These are phyloP conservation scores for Rugalucina vietnamica DNA, from an alignment of 2,888 invertebrate genomes.

Conservation along the genomic window DNA sequence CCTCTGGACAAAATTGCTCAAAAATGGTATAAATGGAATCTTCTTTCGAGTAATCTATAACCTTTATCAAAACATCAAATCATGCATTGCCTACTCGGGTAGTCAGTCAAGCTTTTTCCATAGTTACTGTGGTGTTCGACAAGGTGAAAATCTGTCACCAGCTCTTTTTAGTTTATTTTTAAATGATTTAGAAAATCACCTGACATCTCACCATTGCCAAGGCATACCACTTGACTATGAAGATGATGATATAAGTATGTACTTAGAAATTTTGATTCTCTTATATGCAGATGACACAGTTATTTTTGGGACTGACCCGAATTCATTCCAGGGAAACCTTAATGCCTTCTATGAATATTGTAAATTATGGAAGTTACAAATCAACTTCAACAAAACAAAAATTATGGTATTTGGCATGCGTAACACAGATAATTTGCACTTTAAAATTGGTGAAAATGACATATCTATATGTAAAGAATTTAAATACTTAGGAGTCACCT, in stretches of 20 bases:
- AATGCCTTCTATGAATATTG: too few relatives aligned
- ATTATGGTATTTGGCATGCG: too few relatives aligned
- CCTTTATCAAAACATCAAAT: conserved; percentile 47
- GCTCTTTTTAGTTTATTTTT: conserved; percentile 44
- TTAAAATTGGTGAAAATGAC: too few relatives aligned
- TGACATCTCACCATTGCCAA: conserved; percentile 3
- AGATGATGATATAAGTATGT: neutral
- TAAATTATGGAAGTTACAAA: too few relatives aligned
- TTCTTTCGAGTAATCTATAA: conserved; percentile 32
- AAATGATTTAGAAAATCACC: conserved; percentile 45
- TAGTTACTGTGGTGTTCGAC: conserved; percentile 31
- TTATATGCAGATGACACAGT: conserved; percentile 37
- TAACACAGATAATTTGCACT: too few relatives aligned
- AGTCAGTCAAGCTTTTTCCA: conserved; percentile 27
- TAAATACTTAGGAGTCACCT: too few relatives aligned
- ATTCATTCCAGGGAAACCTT: too few relatives aligned
- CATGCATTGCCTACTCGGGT: conserved; percentile 31
- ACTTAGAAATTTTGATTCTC: conserved; percentile 13
- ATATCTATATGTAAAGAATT: too few relatives aligned
- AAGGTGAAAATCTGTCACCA: conserved; percentile 50
- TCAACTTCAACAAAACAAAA: too few relatives aligned
- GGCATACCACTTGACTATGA: neutral
- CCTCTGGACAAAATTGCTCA: conserved; percentile 23
- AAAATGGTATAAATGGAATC: conserved; percentile 24
- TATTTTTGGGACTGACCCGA: neutral